phyloP scores from a whole-genome alignment of 2,888 invertebrate genomes.

The Drosophila mayaguana region DNA sequence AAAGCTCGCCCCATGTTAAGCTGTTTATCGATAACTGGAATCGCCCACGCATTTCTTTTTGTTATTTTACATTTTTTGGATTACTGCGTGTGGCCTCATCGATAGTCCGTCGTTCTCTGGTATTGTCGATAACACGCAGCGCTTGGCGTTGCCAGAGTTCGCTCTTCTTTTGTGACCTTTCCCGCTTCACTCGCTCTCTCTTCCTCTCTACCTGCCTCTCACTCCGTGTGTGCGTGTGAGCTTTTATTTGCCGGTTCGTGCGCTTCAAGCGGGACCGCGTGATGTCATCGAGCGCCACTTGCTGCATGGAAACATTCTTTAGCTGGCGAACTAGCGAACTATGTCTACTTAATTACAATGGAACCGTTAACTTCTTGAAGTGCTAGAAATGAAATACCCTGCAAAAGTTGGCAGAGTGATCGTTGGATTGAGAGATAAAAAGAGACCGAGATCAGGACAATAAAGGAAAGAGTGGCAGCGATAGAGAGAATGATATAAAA shows the following conservation, averaged over 20 bases:
- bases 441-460: too few relatives aligned
- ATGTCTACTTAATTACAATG: conserved; percentile 22
- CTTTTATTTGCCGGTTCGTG: conserved; percentile 66
- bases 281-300: conserved; percentile 72
- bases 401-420: background rate
- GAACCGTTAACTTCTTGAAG: background rate
- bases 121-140: conserved; percentile 24
- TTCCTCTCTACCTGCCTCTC: background rate
- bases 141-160: conserved; percentile 5
- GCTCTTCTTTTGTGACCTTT: conserved; percentile 48
- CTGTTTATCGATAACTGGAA: conserved; percentile 41
- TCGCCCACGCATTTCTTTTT: conserved; percentile 8
- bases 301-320: conserved; percentile 57
- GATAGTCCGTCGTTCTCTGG: conserved; percentile 15
- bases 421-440: too few relatives aligned
- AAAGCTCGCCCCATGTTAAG: conserved; percentile 19
- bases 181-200: conserved; percentile 1
- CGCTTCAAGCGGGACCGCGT: conserved; percentile 45
- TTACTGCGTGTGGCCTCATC: conserved; percentile 19
- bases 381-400: conserved; percentile 2
- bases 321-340: conserved; percentile 14
- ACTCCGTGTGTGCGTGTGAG: conserved; percentile 30
- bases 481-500: background rate
- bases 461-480: too few relatives aligned
- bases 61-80: background rate